Evolutionary conservation across 2,888 invertebrate genomes (phyloP).

Genomic region (Pherbina coryleti): DNA sequence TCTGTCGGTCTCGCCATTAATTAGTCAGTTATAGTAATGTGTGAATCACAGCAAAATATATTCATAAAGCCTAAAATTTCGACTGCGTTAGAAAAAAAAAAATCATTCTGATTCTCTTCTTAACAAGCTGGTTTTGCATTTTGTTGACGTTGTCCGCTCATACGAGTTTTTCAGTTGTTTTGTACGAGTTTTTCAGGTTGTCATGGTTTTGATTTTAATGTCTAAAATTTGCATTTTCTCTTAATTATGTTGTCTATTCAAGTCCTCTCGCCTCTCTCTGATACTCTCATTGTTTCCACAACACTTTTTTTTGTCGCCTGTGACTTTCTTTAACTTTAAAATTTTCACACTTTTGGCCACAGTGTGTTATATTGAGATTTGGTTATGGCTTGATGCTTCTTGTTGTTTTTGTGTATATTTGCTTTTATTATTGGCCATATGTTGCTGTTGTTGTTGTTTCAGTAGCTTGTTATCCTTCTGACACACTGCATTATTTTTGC

Average conservation of each 20-base stretch:
- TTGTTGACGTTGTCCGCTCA: slow-evolving; percentile 10
- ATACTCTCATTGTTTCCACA: background rate
- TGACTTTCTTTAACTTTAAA: background rate
- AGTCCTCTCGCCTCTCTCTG: background rate
- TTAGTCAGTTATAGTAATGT: background rate
- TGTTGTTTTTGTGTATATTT: background rate
- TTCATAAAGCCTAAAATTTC: background rate
- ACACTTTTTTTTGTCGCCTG: background rate
- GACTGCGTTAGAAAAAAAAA: background rate
- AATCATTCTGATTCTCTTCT: background rate
- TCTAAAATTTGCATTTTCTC: background rate
- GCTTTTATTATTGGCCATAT: background rate
- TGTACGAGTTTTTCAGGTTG: background rate
- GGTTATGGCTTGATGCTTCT: background rate
- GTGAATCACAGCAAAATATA: background rate
- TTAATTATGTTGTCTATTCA: background rate
- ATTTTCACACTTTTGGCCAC: background rate
- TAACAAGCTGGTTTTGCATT: background rate
- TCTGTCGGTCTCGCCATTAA: slow-evolving; percentile 6
- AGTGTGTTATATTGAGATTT: slow-evolving; percentile 15
- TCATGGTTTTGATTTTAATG: background rate
- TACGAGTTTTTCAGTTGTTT: background rate
- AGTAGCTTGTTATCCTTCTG: background rate
- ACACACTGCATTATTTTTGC: background rate
- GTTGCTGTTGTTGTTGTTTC: background rate